phyloP scores from a whole-genome alignment of 2,888 invertebrate species.

The Ceriagrion tenellum region DNA sequence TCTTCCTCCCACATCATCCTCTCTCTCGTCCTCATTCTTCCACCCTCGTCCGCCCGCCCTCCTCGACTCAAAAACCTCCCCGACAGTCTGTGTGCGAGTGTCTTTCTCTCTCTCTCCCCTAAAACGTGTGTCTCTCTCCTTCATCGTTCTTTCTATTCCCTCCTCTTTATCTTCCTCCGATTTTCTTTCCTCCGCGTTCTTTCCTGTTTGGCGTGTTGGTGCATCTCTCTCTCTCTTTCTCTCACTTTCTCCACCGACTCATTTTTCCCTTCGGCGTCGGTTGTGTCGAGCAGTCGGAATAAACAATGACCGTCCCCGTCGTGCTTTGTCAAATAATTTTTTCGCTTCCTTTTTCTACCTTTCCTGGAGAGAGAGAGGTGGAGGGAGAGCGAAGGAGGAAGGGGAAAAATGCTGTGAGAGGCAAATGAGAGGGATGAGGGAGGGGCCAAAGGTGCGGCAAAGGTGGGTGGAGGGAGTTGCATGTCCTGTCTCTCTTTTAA shows the following conservation, averaged over 20 bases:
- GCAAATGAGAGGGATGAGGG: background rate
- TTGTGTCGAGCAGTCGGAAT: slow-evolving; percentile 46
- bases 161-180: too few relatives aligned
- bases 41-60: background rate
- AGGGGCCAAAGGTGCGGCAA: background rate
- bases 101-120: background rate
- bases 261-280: background rate
- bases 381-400: background rate
- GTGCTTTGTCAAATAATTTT: slow-evolving; percentile 32
- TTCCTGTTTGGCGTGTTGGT: background rate
- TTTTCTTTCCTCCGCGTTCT: too few relatives aligned
- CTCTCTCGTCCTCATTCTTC: background rate
- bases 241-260: background rate
- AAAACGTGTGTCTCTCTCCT: too few relatives aligned
- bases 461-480: background rate
- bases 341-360: background rate
- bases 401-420: background rate
- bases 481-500: background rate
- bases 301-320: slow-evolving; percentile 44
- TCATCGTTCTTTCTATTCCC: too few relatives aligned
- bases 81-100: background rate
- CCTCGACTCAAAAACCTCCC: background rate
- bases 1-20: background rate
- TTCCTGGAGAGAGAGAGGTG: too few relatives aligned
- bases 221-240: background rate